Evolutionary conservation across 2,888 invertebrate species (phyloP), one percentile per base, ranked within the genome.

Genomic region (Mantis religiosa): DNA sequence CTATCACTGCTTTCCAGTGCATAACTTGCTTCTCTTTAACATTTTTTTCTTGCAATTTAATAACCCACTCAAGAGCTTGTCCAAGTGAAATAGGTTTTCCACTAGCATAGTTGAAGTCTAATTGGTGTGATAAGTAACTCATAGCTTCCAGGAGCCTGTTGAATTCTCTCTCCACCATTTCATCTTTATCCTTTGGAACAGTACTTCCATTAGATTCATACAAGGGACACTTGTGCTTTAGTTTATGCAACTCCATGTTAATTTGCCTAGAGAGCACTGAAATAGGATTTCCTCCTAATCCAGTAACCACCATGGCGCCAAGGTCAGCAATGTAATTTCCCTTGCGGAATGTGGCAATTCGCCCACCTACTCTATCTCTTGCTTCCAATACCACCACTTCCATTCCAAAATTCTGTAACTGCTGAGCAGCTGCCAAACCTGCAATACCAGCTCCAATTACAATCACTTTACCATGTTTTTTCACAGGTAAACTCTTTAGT

Each of bases 261-360:
- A 99, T 98, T 94, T 99, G 99, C 91, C 98, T 97, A 91, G 98
- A 98, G 71, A 99, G 93, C 28, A 98, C 98, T 12, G 98, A 98
- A 89, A 99, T 97, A 0, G 99, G 99, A 94, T 99, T 99, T 0
- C 99, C 99, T 89, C 97, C 98, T 27, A 99, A 95, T 0, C 99
- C 99, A 4, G 99, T 99, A 3, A 99, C 98, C 3, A 99, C 99
- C 98, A 99, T 99, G 0, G 99, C 99, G 2, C 99, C 98, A 84
- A 96, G 93, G 92, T 96, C 96, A 25, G 96, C 96, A 82, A 96
- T 96, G 93, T 96, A 97, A 85, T 96, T 96, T 84, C 96, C 96
- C 93, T 99, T 99, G 89, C 99, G 95, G 93, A 99, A 99, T 9
- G 99, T 99, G 3, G 98, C 98, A 91, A 99, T 98, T 88, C 99